Percentiles rank a stretch among this genome's conserved stretches.
Conservation (phyloP, 2,888 invertebrate genomes). For the Cantharis rustica region DNA sequence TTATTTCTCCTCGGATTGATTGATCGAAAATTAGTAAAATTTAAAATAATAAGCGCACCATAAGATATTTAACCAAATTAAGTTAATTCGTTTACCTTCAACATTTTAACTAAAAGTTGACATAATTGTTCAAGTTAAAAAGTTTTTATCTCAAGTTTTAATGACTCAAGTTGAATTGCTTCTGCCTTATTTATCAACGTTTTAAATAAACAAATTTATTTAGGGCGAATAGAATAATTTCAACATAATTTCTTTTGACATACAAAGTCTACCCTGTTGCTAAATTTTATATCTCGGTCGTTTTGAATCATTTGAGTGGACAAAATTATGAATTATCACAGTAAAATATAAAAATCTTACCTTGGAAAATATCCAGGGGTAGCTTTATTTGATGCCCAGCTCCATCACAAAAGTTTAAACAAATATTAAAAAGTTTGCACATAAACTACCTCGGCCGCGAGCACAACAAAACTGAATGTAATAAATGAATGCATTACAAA, state of each 20-base stretch:
- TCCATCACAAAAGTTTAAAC: not conserved
- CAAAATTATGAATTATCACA: not conserved
- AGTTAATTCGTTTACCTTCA: not conserved
- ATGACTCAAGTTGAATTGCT: not conserved
- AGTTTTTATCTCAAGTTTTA: not conserved
- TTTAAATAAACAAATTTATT: not conserved
- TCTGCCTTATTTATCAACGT: not conserved
- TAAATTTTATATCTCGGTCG: not conserved
- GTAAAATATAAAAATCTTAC: not conserved
- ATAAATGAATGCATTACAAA: not conserved
- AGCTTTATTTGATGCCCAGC: not conserved
- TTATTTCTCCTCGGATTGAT: too few relatives aligned
- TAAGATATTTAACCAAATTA: not conserved
- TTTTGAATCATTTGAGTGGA: too few relatives aligned
- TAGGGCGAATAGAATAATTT: not conserved
- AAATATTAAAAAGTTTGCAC: not conserved
- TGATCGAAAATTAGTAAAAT: too few relatives aligned
- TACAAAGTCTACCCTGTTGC: not conserved
- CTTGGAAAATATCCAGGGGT: not conserved
- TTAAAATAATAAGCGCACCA: too few relatives aligned
- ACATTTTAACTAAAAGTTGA: not conserved
- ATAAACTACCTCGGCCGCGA: not conserved
- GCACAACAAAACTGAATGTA: not conserved
- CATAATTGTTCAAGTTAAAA: not conserved
- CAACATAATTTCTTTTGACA: not conserved